phyloP scores from a whole-genome alignment of 2,113 vertebrate species.

The Meleagris gallopavo region DNA sequence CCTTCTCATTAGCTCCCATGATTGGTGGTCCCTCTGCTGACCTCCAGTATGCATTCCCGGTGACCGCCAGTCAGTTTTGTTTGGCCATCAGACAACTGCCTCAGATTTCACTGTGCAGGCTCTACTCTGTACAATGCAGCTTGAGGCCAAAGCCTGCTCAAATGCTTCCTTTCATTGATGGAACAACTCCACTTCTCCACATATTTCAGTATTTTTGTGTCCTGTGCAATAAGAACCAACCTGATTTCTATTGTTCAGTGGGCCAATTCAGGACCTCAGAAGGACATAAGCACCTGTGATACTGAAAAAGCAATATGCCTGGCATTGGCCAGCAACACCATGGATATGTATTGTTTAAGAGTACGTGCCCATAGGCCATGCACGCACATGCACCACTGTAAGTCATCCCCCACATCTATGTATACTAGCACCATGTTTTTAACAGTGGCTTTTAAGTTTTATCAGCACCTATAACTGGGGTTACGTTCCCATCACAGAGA shows the following conservation, averaged over 20 bases:
- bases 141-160: neutral
- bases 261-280: neutral
- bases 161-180: accelerated
- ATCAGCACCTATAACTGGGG: constrained; percentile 10
- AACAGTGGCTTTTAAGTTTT: constrained; percentile 50
- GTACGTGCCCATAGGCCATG: neutral
- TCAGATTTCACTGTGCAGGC: accelerated
- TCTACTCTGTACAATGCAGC: neutral
- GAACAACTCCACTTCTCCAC: neutral
- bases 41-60: neutral
- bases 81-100: neutral
- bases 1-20: neutral
- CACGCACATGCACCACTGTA: neutral
- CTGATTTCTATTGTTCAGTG: neutral
- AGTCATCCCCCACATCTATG: constrained; percentile 41
- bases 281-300: neutral
- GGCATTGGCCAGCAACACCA: constrained; percentile 75
- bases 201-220: neutral
- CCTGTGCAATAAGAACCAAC: neutral
- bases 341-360: neutral
- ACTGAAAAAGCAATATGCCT: neutral
- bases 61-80: neutral
- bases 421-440: constrained; percentile 74
- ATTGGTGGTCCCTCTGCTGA: neutral
- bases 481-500: neutral